phyloP scores from a whole-genome alignment of 2,113 vertebrate genomes.

The Miniopterus natalensis region DNA sequence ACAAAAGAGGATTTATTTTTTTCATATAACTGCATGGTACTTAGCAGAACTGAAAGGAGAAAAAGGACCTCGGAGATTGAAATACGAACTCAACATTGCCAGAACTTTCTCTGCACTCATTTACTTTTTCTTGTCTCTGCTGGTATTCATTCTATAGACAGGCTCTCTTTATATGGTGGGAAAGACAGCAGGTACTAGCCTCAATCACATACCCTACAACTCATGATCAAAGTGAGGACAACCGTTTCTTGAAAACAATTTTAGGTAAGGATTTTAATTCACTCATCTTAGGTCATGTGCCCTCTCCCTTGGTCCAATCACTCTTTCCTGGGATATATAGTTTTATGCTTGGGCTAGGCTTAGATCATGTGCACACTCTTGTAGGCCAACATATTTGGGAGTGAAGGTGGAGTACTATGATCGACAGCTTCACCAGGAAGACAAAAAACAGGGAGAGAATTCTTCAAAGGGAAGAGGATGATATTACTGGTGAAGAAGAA shows the following conservation, averaged over 20 bases:
- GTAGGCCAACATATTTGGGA: neutral
- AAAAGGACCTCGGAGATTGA: slow-evolving; percentile 11
- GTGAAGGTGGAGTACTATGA: neutral
- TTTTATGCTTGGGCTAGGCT: neutral
- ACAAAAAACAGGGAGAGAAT: neutral
- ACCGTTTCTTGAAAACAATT: neutral
- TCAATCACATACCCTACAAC: neutral
- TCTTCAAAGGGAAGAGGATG: neutral
- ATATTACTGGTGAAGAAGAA: slow-evolving; percentile 10
- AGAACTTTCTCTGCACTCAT: slow-evolving; percentile 52
- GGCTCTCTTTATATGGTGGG: neutral
- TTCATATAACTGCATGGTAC: neutral
- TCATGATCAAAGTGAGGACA: slow-evolving; percentile 20
- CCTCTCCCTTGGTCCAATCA: neutral
- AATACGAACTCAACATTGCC: neutral
- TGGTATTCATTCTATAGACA: slow-evolving; percentile 22
- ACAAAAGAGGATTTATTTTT: slow-evolving; percentile 52
- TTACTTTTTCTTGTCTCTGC: slow-evolving; percentile 40
- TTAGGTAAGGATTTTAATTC: neutral
- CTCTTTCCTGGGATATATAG: neutral
- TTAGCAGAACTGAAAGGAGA: slow-evolving; percentile 26
- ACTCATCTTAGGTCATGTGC: neutral
- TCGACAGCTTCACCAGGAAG: neutral
- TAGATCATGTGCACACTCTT: neutral
- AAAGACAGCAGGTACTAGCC: neutral